phyloP scores from a whole-genome alignment of 37 sponge, comb jelly and placozoan species.

The Cladorhizidae sp. region DNA sequence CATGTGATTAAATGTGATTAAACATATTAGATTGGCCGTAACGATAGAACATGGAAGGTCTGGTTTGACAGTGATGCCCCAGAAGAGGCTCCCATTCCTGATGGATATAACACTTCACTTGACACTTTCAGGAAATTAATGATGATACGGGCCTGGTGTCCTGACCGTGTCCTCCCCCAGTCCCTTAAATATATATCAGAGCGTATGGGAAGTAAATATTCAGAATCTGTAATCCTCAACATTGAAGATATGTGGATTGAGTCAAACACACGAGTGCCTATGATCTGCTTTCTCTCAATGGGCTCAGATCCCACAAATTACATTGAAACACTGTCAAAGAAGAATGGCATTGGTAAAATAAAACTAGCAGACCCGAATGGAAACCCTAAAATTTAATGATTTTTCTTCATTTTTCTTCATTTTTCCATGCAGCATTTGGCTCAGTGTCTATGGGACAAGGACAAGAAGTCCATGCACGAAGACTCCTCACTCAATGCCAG shows the following conservation, averaged over 20 bases:
- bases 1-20: background rate
- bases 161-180: slow-evolving; percentile 94
- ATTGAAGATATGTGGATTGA: slow-evolving; percentile 93
- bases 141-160: slow-evolving; percentile 96
- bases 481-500: slow-evolving; percentile 86
- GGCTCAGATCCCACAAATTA: slow-evolving; percentile 97
- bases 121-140: slow-evolving; percentile 96
- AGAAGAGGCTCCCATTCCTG: slow-evolving; percentile 92
- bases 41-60: slow-evolving; percentile 96
- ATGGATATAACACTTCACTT: slow-evolving; percentile 90
- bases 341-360: slow-evolving; percentile 65
- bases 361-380: background rate
- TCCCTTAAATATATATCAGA: slow-evolving; percentile 94
- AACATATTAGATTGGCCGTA: slow-evolving; percentile 75
- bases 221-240: slow-evolving; percentile 98
- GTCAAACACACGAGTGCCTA: slow-evolving; percentile 83
- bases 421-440: slow-evolving; percentile 56
- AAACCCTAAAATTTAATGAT: background rate
- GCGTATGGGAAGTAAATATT: slow-evolving; percentile 91
- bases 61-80: slow-evolving; percentile 99
- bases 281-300: slow-evolving; percentile 96
- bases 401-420: background rate
- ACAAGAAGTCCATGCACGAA: slow-evolving; percentile 97
- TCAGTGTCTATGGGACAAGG: slow-evolving; percentile 99
- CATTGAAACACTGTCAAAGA: slow-evolving; percentile 92